Base-by-base conservation (phyloP, 2,888 invertebrate genomes). In the Tetragnatha montana region DNA sequence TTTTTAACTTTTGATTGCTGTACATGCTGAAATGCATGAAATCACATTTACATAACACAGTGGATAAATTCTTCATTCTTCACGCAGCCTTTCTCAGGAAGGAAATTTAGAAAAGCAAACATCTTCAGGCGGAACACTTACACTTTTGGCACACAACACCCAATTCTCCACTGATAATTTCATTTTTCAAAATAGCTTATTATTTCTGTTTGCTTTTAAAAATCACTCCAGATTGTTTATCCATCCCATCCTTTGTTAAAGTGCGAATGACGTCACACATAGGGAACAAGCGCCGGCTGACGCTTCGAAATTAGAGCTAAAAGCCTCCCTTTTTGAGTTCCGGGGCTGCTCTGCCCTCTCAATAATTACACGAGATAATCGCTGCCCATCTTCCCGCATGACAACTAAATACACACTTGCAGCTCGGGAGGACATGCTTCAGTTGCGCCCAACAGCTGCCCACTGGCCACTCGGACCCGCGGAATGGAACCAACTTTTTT, bases 341-440 rank as follows among this genome's bases (percentile, higher is more conserved):
- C 80, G 79, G 78, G 79, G 51, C 76, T 35, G 35, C 35, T 49
- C 35, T 60, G 70, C 84, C 84, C 84, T 85, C 85, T 71, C 85
- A 78, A 85, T 85, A 85, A 85, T 85, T 85, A 79, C 51, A 85
- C 78, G 85, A 85, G 79, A 85, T 85, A 78, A 85, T 85, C 85
- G 85, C 70, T 71, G 76, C 81, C 71, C 50, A 50, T 76, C 76
- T 86, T 71, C 87, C 75, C 84, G 76, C 82, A 82, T 88, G 87
- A 88, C 87, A 88, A 88, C 81, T 88, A 88, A 88, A 88, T 88
- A 81, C 81, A 75, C 87, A 88, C 87, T 88, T 88, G 19, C 51
- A 71, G 78, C 76, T 17, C n/a, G n/a, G 87, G 81, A 88, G 87
- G 87, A 88, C 82, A 88, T 88, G 87, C 87, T 78, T 82, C 87